A percentile compares a stretch with the other conserved stretches of the same genome.
Conservation (phyloP, 1,140 invertebrate genomes). For the Drosophila nigromelanica region DNA sequence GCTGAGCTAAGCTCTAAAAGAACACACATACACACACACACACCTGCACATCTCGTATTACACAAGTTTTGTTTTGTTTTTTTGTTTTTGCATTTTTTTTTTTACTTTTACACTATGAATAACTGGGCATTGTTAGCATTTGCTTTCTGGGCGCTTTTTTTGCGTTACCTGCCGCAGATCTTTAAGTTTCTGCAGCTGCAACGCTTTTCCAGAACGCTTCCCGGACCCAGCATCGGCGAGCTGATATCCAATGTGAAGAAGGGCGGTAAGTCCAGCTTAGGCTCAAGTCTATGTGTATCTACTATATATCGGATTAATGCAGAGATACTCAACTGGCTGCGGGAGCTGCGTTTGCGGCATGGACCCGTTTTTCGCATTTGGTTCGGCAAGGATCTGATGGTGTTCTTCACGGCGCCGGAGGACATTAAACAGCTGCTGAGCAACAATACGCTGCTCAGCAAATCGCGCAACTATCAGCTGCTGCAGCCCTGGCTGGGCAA, state of each 20-base stretch:
- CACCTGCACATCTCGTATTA: not conserved
- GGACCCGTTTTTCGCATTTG: constrained; percentile 77
- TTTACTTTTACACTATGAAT: constrained; percentile 47
- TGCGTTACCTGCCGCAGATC: constrained; percentile 52
- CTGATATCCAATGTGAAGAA: constrained; percentile 74
- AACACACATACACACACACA: not conserved
- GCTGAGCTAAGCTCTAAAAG: not conserved
- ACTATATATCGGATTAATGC: not conserved
- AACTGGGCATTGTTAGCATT: constrained; percentile 67
- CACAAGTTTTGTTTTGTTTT: not conserved
- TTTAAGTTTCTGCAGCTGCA: constrained; percentile 40
- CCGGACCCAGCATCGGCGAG: constrained; percentile 66
- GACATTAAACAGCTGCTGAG: constrained; percentile 85
- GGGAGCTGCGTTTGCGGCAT: constrained; percentile 58
- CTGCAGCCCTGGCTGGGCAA: constrained; percentile 88
- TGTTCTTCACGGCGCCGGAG: constrained; percentile 74
- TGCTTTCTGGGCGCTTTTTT: constrained; percentile 71
- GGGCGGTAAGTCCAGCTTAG: constrained; percentile 52
- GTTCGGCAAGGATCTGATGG: constrained; percentile 78
- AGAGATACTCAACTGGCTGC: constrained; percentile 62
- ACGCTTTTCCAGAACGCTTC: constrained; percentile 60
- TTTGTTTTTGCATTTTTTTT: not conserved
- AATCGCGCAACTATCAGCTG: constrained; percentile 84
- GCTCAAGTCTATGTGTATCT: too few species aligned
- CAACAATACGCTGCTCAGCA: constrained; percentile 86